phyloP scores from a whole-genome alignment of 2,797 vertebrate species.

The Silurus aristotelis region DNA sequence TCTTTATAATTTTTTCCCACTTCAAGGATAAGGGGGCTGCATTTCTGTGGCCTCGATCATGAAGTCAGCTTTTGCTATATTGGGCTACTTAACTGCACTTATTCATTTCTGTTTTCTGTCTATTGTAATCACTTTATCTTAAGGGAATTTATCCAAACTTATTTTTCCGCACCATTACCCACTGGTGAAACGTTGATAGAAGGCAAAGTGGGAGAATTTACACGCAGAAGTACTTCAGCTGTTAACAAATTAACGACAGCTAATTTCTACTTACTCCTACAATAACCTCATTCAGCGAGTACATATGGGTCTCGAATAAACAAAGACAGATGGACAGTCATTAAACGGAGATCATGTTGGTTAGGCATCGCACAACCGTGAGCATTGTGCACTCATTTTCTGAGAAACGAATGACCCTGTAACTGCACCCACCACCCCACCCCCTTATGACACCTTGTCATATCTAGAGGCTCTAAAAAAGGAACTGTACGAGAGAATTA shows the following conservation, averaged over 20 bases:
- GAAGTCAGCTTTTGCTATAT: neutral
- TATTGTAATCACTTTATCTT: neutral
- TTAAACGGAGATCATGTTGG: conserved; percentile 47
- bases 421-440: conserved; percentile 17
- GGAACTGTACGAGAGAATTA: conserved; percentile 36
- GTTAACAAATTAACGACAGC: conserved; percentile 24
- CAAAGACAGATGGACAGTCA: conserved; percentile 53
- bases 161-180: conserved; percentile 12
- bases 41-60: neutral
- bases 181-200: neutral
- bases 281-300: conserved; percentile 28
- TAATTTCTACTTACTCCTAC: conserved; percentile 30
- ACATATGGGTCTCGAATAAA: conserved; percentile 44
- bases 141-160: neutral
- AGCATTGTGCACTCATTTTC: conserved; percentile 35
- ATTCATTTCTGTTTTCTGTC: conserved; percentile 8
- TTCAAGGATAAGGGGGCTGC: neutral
- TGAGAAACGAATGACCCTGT: conserved; percentile 31
- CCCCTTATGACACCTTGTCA: conserved; percentile 44
- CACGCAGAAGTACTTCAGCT: neutral
- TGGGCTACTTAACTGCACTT: neutral
- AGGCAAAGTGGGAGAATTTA: conserved; percentile 12
- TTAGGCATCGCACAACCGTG: conserved; percentile 38
- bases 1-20: neutral
- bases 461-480: conserved; percentile 48